phyloP scores from a whole-genome alignment of 2,113 vertebrate genomes.

The Halcyon malimbica region DNA sequence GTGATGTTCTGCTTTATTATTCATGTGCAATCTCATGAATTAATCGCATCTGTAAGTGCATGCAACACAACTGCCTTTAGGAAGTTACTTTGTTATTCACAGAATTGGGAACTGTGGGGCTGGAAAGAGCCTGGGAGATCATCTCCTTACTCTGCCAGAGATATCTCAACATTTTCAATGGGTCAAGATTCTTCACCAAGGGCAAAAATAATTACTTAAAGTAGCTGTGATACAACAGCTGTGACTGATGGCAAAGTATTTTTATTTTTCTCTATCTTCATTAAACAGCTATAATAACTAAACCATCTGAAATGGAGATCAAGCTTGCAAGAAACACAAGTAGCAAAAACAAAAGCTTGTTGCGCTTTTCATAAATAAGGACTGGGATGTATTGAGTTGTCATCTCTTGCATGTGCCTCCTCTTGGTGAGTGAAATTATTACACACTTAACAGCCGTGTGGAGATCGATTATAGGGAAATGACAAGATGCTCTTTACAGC shows the following conservation, averaged over 20 bases:
- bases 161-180: neutral
- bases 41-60: neutral
- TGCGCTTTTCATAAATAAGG: neutral
- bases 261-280: neutral
- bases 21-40: neutral
- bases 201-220: neutral
- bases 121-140: neutral
- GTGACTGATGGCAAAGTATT: neutral
- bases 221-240: neutral
- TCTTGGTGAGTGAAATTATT: neutral
- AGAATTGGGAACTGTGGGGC: rapidly evolving
- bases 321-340: neutral
- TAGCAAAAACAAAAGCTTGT: neutral
- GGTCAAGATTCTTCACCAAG: neutral
- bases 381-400: neutral
- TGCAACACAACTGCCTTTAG: neutral
- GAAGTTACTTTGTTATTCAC: neutral
- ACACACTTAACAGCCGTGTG: neutral
- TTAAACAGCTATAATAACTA: neutral
- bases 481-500: neutral
- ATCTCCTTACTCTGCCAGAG: neutral
- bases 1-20: neutral
- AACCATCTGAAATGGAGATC: neutral
- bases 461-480: neutral
- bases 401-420: neutral